Base-by-base conservation (phyloP, 2,113 vertebrate genomes). In the Desmodus rotundus region DNA sequence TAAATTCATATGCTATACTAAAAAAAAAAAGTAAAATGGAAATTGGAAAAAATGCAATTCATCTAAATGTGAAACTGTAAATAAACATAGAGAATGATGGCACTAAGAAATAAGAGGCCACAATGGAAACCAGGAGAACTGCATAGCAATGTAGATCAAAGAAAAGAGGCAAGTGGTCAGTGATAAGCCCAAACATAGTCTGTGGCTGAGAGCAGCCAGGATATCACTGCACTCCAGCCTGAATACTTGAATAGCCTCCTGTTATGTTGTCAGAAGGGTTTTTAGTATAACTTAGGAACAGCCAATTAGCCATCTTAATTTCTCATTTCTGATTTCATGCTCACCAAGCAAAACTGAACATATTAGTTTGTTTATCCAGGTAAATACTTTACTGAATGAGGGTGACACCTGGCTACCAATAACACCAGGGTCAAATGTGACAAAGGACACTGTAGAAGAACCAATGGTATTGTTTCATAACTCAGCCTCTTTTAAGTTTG, bases 401-500 rank as follows among this genome's bases (percentile, higher is more conserved):
- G 65, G n/a, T 93, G 67, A 96, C 86, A 92, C 83, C 95, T 94
- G 80, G 73, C 43, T 92, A 95, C 88, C 90, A 81, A 33, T 74
- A 36, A 36, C 9, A 92, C 84, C 77, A 92, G 78, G 68, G 95
- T 95, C 85, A 95, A 87, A 96, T 72, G 52, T 87, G 41, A 94
- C 70, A 94, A 92, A 95, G 56, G 93, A 94, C 58, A 96, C 43
- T 93, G 68, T 3, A 89, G n/a, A 95, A 88, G 56, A 96, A 95
- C 47, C 72, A 90, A 88, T 22, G 43, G 28, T 82, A 87, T 67
- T 87, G 78, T 81, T 95, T 96, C 45, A 70, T 81, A 88, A 95
- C 68, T 93, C 87, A 95, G 96, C 90, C 95, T 97, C 96, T 97
- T 98, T 96, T 96, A 96, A 97, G 68, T 97, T 94, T 96, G 96